Evolutionary conservation across 2,888 invertebrate species (phyloP).

Genomic region (Andrena marginata): DNA sequence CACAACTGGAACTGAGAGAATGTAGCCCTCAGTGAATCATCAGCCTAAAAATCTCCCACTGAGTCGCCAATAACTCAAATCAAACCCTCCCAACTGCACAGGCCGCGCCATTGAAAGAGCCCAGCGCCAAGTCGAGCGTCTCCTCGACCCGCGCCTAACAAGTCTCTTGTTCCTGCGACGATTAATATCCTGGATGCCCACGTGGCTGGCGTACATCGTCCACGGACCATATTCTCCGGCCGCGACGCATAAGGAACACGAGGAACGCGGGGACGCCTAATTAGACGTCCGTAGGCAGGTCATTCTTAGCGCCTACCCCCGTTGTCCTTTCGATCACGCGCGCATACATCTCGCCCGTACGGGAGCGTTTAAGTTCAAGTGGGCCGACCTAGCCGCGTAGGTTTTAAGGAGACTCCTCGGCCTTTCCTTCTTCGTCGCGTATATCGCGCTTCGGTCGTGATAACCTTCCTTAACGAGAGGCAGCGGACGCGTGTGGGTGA

Average conservation of each 20-base stretch:
- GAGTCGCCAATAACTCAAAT: conserved; percentile 6
- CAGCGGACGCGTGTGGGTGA: conserved; percentile 26
- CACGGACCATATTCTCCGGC: conserved; percentile 39
- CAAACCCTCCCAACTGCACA: neutral
- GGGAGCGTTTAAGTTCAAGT: conserved; percentile 55
- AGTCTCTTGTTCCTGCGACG: conserved; percentile 50
- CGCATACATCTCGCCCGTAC: conserved; percentile 45
- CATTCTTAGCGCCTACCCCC: conserved; percentile 65
- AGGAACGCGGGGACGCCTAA: conserved; percentile 62
- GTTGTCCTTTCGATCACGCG: conserved; percentile 53
- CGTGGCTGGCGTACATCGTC: conserved; percentile 40
- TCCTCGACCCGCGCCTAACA: conserved; percentile 37
- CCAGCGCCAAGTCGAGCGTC: conserved; percentile 3
- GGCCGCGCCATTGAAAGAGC: neutral
- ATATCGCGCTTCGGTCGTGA: conserved; percentile 29
- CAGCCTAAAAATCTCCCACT: neutral
- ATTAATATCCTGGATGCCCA: conserved; percentile 52
- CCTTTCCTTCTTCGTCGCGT: conserved; percentile 66
- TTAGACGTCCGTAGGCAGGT: conserved; percentile 71
- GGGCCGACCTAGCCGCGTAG: conserved; percentile 70
- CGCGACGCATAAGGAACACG: conserved; percentile 47
- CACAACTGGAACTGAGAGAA: neutral
- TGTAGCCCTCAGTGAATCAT: neutral
- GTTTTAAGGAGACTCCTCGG: conserved; percentile 65
- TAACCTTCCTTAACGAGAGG: conserved; percentile 63